A percentile compares a stretch with the other conserved stretches of the same genome.
phyloP scores from a whole-genome alignment of 2,797 vertebrate genomes.

The Argyrosomus regius region DNA sequence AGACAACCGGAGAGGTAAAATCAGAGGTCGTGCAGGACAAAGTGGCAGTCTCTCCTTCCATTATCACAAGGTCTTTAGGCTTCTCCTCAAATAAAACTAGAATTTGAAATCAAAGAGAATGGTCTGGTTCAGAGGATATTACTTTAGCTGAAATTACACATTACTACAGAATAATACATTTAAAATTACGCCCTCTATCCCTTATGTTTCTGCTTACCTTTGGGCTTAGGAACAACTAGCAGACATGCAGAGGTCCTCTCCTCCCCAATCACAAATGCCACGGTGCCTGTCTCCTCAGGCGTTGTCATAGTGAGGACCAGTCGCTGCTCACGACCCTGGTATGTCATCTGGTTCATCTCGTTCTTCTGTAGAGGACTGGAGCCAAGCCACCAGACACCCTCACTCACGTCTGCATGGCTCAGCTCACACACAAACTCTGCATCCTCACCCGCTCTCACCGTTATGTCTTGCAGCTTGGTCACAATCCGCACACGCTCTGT shows the following conservation, averaged over 20 bases:
- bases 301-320: conserved; percentile 87
- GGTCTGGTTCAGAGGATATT: background rate
- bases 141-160: background rate
- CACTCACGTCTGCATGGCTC: conserved; percentile 86
- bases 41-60: conserved; percentile 82
- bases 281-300: conserved; percentile 86
- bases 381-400: conserved; percentile 95
- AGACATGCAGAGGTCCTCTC: conserved; percentile 85
- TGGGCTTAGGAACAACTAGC: conserved; percentile 86
- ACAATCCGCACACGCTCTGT: conserved; percentile 85
- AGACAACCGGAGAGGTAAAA: conserved; percentile 71
- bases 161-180: background rate
- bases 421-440: conserved; percentile 94
- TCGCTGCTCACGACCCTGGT: conserved; percentile 79
- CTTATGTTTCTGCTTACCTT: conserved; percentile 70
- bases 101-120: conserved; percentile 34
- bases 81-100: conserved; percentile 84
- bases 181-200: background rate
- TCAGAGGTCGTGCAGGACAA: conserved; percentile 82
- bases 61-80: conserved; percentile 71
- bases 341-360: conserved; percentile 91
- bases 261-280: conserved; percentile 86
- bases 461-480: conserved; percentile 87
- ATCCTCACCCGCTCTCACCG: conserved; percentile 92
- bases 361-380: conserved; percentile 92